These are phyloP conservation scores for Yponomeuta cagnagella DNA, from an alignment of 2,888 invertebrate genomes.

Conservation along the genomic window DNA sequence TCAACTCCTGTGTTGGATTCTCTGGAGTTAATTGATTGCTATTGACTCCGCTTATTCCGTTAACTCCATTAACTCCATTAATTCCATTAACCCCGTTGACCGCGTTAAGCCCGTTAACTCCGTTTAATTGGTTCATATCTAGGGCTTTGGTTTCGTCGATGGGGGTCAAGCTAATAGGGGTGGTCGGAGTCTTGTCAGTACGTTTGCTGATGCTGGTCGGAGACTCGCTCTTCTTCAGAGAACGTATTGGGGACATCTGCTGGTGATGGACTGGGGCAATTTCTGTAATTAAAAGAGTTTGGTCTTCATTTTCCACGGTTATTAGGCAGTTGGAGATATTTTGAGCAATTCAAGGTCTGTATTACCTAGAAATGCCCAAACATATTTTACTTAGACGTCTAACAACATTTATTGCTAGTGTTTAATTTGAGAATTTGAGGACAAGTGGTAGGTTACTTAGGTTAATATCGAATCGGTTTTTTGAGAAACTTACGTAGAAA, in stretches of 20 bases:
- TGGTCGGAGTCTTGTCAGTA: constrained; percentile 70
- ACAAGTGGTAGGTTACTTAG: no score
- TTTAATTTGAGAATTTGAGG: no score
- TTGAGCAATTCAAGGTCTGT: neutral
- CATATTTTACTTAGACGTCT: neutral
- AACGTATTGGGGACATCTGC: constrained; percentile 72
- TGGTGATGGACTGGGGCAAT: constrained; percentile 71
- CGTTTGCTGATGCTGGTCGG: constrained; percentile 68
- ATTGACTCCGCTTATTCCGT: constrained; percentile 40
- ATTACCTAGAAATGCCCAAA: neutral
- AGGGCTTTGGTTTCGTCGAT: constrained; percentile 69
- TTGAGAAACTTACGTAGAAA: no score
- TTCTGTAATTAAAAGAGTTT: constrained; percentile 51
- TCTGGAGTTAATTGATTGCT: constrained; percentile 63
- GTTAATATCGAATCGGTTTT: no score
- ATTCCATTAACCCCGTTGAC: constrained; percentile 35
- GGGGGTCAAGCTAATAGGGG: constrained; percentile 66
- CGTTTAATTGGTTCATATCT: constrained; percentile 38
- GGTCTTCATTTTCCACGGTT: neutral
- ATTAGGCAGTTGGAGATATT: neutral
- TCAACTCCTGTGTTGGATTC: constrained; percentile 54
- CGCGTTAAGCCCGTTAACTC: constrained; percentile 51
- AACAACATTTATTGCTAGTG: neutral
- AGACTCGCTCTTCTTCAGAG: constrained; percentile 68
- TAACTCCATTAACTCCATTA: constrained; percentile 34